Base-by-base conservation (phyloP, 2,888 invertebrate genomes). In the Noctua fimbriata region DNA sequence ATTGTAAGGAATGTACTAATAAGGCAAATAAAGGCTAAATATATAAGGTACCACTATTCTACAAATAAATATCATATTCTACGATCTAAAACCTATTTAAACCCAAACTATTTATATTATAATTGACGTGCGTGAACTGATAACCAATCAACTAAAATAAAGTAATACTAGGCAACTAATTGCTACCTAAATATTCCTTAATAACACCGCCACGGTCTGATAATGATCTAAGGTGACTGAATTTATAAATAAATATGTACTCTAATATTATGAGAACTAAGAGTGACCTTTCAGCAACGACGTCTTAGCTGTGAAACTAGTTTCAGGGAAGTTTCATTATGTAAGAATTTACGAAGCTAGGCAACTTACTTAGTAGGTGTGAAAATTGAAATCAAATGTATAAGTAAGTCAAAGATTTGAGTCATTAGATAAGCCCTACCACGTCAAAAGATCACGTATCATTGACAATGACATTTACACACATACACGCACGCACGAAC, bases 61-160 rank as follows among this genome's bases (percentile, higher is more conserved):
- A 21, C 52, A 24, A 65, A 36, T 36, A 32, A 49, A 65, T 41
- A 58, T 24, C 1, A 18, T 3, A 52, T 3, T 63, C 3, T 44
- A 21, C 1, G 44, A 32, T 63, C 28, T 74, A 44, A 44, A 55
- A n/a, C 28, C 24, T 18, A 47, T 18, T 49, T 9, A 58, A 78
- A 58, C 9, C 0, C 6, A 6, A 36, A 60, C 28, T 10, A 77
- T 49, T 49, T 36, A 0, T 44, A 21, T 36, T 18, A 47, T 78
- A 78, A 78, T 60, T 69, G 78, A 60, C 67, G 55, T 78, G 78
- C 79, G 67, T 75, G 49, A 65, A 63, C n/a, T 16, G 28, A 73
- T 24, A 41, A 75, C 55, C 66, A 79, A 47, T n/a, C 9, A 41
- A 28, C 32, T 36, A 44, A 66, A 70, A 60, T 52, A n/a, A 66